phyloP scores from a whole-genome alignment of 2,797 vertebrate species.

The Carduelis carduelis region DNA sequence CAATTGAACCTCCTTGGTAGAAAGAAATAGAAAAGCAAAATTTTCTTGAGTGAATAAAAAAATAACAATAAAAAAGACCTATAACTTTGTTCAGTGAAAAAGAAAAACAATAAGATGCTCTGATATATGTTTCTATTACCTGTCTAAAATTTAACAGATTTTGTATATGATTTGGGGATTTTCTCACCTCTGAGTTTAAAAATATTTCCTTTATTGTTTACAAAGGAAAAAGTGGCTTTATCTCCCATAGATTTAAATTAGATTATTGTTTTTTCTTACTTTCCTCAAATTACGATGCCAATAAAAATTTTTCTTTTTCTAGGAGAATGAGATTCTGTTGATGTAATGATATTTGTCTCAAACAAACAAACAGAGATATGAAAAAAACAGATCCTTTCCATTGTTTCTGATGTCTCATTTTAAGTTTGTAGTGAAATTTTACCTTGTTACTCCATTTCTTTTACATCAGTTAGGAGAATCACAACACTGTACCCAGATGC shows the following conservation, averaged over 20 bases:
- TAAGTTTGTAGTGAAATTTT: background rate
- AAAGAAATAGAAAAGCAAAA: background rate
- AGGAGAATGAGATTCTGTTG: background rate
- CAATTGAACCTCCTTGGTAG: background rate
- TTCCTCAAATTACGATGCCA: background rate
- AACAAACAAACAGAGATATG: background rate
- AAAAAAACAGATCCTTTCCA: rapidly evolving
- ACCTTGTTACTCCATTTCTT: background rate
- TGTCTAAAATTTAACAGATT: background rate
- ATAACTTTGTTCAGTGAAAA: background rate
- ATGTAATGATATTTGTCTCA: background rate
- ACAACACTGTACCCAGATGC: rapidly evolving
- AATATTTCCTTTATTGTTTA: background rate
- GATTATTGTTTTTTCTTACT: background rate
- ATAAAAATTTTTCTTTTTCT: background rate
- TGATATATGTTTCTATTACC: background rate
- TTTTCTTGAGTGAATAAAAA: background rate
- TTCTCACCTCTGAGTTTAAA: background rate
- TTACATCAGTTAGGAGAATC: background rate
- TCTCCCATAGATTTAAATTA: background rate
- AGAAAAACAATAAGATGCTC: background rate
- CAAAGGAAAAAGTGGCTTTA: background rate
- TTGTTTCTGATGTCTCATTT: background rate
- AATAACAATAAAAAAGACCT: background rate
- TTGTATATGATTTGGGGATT: background rate